These are phyloP conservation scores for Apogon talboti DNA, from an alignment of 2,797 vertebrate species.

Conservation along the genomic window DNA sequence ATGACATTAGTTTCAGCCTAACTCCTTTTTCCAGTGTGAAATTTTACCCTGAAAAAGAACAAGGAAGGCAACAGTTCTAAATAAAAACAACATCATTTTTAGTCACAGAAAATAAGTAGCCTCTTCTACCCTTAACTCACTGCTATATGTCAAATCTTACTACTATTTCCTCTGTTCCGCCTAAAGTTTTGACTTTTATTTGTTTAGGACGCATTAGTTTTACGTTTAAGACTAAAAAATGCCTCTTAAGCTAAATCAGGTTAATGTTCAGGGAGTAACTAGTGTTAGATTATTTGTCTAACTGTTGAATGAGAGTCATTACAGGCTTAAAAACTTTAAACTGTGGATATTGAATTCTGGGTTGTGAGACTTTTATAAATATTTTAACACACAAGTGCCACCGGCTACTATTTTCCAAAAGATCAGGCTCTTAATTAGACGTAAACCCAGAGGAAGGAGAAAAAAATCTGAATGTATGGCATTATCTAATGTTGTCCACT, in stretches of 20 bases:
- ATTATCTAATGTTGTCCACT: background rate
- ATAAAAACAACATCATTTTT: background rate
- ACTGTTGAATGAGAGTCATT: constrained; percentile 3
- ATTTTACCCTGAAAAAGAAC: background rate
- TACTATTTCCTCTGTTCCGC: too few relatives aligned
- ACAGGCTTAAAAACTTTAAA: background rate
- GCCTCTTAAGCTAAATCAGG: too few relatives aligned
- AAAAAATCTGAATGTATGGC: background rate
- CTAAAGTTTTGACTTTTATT: too few relatives aligned
- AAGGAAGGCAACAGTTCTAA: background rate
- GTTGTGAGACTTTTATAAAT: background rate
- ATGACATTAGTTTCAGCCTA: constrained; percentile 3
- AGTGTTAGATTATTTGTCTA: too few relatives aligned
- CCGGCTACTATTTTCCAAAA: background rate
- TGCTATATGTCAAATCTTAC: too few relatives aligned
- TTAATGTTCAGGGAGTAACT: too few relatives aligned
- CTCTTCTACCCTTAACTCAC: too few relatives aligned
- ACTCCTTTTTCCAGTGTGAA: background rate
- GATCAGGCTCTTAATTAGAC: constrained; percentile 5
- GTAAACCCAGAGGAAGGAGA: background rate
- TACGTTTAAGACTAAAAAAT: too few relatives aligned
- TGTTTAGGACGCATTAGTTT: too few relatives aligned
- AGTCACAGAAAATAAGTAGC: too few relatives aligned
- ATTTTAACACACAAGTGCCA: constrained; percentile 9
- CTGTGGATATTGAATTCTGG: constrained; percentile 9